phyloP scores from a whole-genome alignment of 1,140 invertebrate species.

The Brachionus manjavacas region DNA sequence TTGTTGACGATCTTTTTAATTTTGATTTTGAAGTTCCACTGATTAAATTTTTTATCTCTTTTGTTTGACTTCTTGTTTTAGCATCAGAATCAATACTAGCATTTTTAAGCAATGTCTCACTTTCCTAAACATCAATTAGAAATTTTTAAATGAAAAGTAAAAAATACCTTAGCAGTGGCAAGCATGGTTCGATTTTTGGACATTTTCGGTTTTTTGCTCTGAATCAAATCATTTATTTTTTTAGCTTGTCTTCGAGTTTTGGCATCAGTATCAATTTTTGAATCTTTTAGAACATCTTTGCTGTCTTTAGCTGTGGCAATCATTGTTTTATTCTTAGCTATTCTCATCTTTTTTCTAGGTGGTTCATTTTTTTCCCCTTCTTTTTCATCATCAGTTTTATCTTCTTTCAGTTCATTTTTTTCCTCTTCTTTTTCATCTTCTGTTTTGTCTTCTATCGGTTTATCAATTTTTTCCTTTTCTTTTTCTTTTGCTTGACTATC shows the following conservation, averaged over 20 bases:
- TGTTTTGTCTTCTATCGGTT: background rate
- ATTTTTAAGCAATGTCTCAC: slow-evolving; percentile 9
- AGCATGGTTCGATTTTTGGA: slow-evolving; percentile 33
- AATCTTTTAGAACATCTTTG: slow-evolving; percentile 16
- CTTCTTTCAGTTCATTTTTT: background rate
- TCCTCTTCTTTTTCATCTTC: background rate
- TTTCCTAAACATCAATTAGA: background rate
- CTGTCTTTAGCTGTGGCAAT: slow-evolving; percentile 19
- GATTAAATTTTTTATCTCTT: background rate
- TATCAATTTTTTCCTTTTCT: background rate
- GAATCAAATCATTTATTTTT: background rate
- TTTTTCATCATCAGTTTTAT: background rate
- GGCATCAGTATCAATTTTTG: slow-evolving; percentile 19
- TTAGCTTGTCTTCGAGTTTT: slow-evolving; percentile 38
- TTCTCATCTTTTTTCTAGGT: background rate
- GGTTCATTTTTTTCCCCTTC: background rate
- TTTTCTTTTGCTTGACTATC: background rate
- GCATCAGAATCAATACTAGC: slow-evolving; percentile 28
- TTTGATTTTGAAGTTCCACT: background rate
- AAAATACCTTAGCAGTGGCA: slow-evolving; percentile 21
- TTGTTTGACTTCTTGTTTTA: slow-evolving; percentile 26
- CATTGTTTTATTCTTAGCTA: slow-evolving; percentile 34
- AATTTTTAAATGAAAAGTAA: background rate
- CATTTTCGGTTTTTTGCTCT: background rate
- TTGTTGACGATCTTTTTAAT: background rate